Base-by-base conservation (phyloP, 2,797 vertebrate genomes). In the Halcyon smyrnensis region DNA sequence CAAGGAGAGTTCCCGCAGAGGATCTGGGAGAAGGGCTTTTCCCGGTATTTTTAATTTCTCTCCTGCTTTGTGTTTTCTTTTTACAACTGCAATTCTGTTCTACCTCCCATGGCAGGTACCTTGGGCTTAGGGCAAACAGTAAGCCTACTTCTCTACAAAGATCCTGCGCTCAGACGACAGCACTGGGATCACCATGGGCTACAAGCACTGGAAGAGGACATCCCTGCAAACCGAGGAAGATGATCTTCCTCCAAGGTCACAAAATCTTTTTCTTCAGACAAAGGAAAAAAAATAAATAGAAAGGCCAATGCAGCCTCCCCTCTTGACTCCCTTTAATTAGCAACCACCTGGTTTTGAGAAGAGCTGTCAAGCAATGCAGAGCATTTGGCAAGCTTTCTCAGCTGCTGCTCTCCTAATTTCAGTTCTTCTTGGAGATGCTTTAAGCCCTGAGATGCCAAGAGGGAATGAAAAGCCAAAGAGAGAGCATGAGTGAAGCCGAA, bases 271-370 rank as follows among this genome's bases (percentile, higher is more conserved):
- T 51, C 56, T 56, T 80, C 84, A 64, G 77, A 80, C 30, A 15
- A 90, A 89, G 15, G 27, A 28, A n/a, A 73, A 36, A 48, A 34
- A 56, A n/a, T 17, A 53, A 77, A 69, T 2, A 62, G 50, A 45
- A 84, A 91, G 68, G 79, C 82, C 95, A 89, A 30, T 12, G 50
- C 57, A 89, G 69, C 45, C 79, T 92, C 84, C 89, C 71, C 87
- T 75, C 82, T 95, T 87, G 71, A 93, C 78, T 96, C 81, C 53
- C 75, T 96, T 87, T 91, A 93, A 96, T 96, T 94, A 93, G 82
- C 85, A 90, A 93, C 95, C 91, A 94, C 94, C 95, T 96, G 95
- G 57, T 84, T 96, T 86, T 80, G 41, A 87, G 87, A 81, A 82
- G 90, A 87, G 67, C 91, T 94, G 90, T 95, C 92, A 96, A 60